Evolutionary conservation across 1,140 invertebrate genomes (phyloP).

Genomic region (Cryptotermes secundus): DNA sequence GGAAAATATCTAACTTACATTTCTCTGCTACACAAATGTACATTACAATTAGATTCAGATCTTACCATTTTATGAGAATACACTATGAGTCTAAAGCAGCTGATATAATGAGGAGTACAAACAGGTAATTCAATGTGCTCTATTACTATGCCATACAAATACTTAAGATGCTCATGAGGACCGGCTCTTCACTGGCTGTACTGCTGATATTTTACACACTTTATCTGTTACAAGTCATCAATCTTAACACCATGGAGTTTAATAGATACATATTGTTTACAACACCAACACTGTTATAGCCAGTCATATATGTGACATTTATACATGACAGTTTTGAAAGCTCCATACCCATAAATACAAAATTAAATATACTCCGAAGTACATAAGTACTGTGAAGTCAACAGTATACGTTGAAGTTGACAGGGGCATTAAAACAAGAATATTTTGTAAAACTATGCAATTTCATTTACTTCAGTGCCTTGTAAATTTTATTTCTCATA

Average conservation of each 20-base stretch:
- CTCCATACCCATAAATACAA: neutral
- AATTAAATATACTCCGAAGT: neutral
- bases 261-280: slow-evolving; percentile 3
- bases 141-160: neutral
- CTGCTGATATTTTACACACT: neutral
- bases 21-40: neutral
- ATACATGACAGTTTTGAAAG: slow-evolving; percentile 7
- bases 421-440: neutral
- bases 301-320: neutral
- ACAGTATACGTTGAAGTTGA: neutral
- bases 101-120: too few relatives aligned
- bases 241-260: neutral
- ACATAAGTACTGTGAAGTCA: neutral
- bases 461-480: neutral
- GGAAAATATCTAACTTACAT: neutral
- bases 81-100: too few relatives aligned
- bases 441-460: neutral
- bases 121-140: too few relatives aligned
- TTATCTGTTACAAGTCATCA: neutral
- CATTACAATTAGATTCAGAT: neutral
- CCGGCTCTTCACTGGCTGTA: neutral
- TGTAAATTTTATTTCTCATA: neutral
- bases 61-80: too few relatives aligned
- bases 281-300: neutral
- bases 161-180: neutral